Evolutionary conservation across 2,888 invertebrate species (phyloP).

Genomic region (Athalia cordata): DNA sequence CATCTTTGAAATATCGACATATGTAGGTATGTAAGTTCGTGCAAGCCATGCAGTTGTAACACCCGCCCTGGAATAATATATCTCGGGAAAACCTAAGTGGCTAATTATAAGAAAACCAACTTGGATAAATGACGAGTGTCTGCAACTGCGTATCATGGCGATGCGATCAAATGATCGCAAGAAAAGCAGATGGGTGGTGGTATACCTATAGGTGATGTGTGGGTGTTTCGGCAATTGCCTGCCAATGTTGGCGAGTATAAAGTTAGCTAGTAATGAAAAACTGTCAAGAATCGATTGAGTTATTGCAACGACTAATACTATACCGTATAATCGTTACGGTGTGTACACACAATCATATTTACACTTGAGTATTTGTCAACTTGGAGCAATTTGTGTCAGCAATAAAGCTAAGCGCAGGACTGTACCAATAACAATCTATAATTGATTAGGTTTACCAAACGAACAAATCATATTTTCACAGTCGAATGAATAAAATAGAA

Average conservation of each 20-base stretch:
- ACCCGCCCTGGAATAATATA: background rate
- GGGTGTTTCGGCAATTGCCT: no score
- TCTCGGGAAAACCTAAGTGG: background rate
- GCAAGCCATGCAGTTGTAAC: conserved; percentile 5
- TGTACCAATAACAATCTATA: conserved; percentile 23
- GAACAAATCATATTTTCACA: background rate
- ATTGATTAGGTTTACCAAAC: conserved; percentile 23
- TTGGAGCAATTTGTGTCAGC: background rate
- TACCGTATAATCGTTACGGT: background rate
- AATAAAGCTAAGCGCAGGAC: background rate
- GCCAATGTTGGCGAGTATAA: background rate
- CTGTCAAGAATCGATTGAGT: conserved; percentile 13
- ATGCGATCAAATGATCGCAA: background rate
- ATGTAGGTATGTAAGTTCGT: conserved; percentile 7
- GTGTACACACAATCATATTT: background rate
- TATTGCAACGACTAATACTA: background rate
- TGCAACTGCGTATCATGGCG: background rate
- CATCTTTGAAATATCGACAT: background rate
- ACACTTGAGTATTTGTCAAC: background rate
- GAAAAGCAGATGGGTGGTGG: background rate
- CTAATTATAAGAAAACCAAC: no score
- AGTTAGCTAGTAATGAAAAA: background rate
- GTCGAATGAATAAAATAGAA: background rate
- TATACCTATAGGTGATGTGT: no score
- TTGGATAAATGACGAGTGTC: background rate